Evolutionary conservation across 1,140 invertebrate species (phyloP), one percentile per base, ranked within the genome.

Genomic region (Sinella curviseta): DNA sequence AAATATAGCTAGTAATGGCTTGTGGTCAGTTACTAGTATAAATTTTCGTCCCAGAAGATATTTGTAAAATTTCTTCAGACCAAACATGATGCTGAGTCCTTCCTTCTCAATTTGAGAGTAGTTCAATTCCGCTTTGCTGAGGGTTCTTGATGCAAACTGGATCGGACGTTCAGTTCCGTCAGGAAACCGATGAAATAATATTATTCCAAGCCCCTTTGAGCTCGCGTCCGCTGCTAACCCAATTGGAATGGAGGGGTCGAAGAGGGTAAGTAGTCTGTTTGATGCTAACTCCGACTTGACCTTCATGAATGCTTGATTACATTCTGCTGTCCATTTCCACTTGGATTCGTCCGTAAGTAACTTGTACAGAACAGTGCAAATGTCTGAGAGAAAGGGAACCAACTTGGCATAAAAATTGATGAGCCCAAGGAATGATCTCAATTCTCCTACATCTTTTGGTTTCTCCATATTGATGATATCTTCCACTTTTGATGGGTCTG

Each of bases 21-120:
- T 86, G 76, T 89, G 89, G 81, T 89, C 89, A 0, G 86, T 88
- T 20, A 84, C 70, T 12, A 88, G 65, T 0, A 81, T 78, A 82
- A 88, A 88, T 36, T 82, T 39, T 3, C 86, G 73, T 30, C 87
- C 88, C 81, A 83, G 85, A 0, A 88, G 75, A 79, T 87, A 90
- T n/a, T 85, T 78, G 31, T 87, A 84, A 76, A 89, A 89, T 78
- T 87, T 87, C 78, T 86, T 85, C 14, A 89, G 84, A 8, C 84
- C 87, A 83, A 83, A 88, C 0, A 89, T 77, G 3, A 90, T 84
- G 0, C 85, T 83, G 14, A 90, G 78, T 30, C 84, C 86, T 83
- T 90, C 89, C 79, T 86, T 88, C 55, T 90, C 87, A 26, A 88
- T 85, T 79, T 88, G 88, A 16, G 86, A 80, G 77, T 90, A 90